These are phyloP conservation scores for Pan troglodytes DNA, from an alignment of 2,113 vertebrate species.

Conservation along the genomic window NHGRI_mPanTro3-v2.1_pri NC_072402.2:101603001-101603500, in stretches of 20 bases:
- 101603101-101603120: background rate
- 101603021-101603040: background rate
- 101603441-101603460: background rate
- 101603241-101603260: background rate
- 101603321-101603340: background rate
- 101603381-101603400: background rate
- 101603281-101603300: background rate
- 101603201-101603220: background rate
- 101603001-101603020: background rate
- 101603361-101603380: background rate
- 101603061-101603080: background rate
- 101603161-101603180: background rate
- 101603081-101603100: background rate
- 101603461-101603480: background rate
- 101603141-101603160: background rate
- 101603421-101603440: background rate
- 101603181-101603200: background rate
- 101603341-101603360: background rate
- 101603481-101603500: background rate
- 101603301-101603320: constrained; percentile 1
- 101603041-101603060: background rate
- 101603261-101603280: background rate
- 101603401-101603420: background rate
- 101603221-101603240: background rate
- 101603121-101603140: background rate